Conservation (phyloP, 2,113 vertebrate genomes). For the Indicator maculatus region DNA sequence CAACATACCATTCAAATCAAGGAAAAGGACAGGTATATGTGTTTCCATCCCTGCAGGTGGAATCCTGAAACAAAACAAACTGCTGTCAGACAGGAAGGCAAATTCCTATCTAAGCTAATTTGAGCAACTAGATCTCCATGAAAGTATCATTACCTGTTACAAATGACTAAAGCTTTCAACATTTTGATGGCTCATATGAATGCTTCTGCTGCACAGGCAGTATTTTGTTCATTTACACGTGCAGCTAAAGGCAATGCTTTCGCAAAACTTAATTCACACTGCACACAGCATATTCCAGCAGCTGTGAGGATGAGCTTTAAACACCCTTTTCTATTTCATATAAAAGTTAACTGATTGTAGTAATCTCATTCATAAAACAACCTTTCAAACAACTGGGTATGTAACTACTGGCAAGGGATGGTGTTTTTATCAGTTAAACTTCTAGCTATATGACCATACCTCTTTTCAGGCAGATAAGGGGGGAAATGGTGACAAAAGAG, state of each 20-base stretch:
- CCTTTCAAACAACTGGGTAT: neutral
- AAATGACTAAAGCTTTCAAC: neutral
- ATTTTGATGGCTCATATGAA: neutral
- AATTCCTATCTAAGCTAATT: neutral
- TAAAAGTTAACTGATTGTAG: neutral
- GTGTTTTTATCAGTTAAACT: neutral
- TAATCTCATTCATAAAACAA: neutral
- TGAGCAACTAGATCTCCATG: neutral
- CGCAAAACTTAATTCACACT: neutral
- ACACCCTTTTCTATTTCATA: neutral
- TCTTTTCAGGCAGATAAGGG: neutral
- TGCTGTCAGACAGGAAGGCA: constrained; percentile 8
- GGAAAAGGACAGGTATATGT: constrained; percentile 94
- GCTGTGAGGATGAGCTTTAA: neutral
- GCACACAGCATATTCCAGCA: neutral
- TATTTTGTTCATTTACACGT: neutral
- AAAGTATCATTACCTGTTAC: neutral
- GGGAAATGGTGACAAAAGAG: accelerated
- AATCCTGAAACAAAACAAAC: constrained; percentile 79
- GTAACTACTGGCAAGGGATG: neutral
- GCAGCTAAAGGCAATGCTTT: neutral
- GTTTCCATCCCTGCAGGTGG: constrained; percentile 94
- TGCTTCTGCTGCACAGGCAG: neutral
- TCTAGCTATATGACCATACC: neutral
- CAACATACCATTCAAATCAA: constrained; percentile 93